Conservation (phyloP, 2,113 vertebrate genomes). For the Rhinichthys klamathensis region DNA sequence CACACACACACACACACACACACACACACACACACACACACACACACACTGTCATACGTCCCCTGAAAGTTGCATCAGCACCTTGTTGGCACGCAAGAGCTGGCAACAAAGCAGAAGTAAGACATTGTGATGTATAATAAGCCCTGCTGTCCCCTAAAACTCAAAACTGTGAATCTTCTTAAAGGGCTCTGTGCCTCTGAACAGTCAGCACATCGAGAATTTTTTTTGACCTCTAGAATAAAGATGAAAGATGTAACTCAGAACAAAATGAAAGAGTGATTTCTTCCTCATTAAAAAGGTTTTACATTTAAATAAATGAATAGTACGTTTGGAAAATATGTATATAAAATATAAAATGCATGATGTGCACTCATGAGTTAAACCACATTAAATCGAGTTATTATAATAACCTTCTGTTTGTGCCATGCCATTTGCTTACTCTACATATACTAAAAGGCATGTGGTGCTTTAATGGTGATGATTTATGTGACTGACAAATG, state of each 20-base stretch:
- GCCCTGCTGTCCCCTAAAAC: not conserved
- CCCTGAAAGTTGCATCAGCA: conserved; percentile 32
- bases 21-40: not conserved
- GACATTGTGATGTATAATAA: conserved; percentile 33
- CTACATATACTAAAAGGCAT: not conserved
- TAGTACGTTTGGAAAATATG: not conserved
- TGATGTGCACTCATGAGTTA: not conserved
- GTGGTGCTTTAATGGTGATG: not conserved
- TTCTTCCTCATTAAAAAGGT: not conserved
- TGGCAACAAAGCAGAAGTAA: conserved; percentile 43
- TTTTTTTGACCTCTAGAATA: not conserved
- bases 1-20: not conserved
- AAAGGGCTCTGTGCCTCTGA: not conserved
- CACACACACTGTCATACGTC: not conserved
- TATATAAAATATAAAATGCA: not conserved
- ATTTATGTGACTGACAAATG: not conserved
- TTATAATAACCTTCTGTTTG: conserved; percentile 1
- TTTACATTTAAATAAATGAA: not conserved
- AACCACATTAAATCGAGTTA: too few relatives aligned
- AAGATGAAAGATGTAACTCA: not conserved
- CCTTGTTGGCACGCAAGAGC: conserved; percentile 35
- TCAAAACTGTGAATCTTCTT: conserved; percentile 2
- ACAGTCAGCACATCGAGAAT: not conserved
- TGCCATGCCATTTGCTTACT: not conserved
- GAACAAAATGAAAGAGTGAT: not conserved